These are phyloP conservation scores for Bagarius yarrelli DNA, from an alignment of 2,113 vertebrate genomes.

Conservation along the genomic window DNA sequence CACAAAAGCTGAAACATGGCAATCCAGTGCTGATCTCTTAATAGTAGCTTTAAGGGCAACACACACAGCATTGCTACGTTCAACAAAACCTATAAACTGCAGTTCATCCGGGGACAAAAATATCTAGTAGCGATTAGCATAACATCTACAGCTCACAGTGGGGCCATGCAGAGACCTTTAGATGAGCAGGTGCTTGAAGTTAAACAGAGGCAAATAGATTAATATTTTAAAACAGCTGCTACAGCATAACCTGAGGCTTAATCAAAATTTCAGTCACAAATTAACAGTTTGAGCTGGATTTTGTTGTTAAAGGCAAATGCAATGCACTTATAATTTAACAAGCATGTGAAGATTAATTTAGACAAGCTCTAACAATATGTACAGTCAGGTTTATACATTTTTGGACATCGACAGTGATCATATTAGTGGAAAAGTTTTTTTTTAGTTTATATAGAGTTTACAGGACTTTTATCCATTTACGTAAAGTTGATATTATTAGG, in stretches of 20 bases:
- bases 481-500: no score
- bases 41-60: conserved; percentile 4
- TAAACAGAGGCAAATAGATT: neutral
- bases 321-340: neutral
- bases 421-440: no score
- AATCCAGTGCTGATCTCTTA: neutral
- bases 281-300: neutral
- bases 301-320: neutral
- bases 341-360: neutral
- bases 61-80: neutral
- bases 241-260: neutral
- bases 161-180: neutral
- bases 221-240: neutral
- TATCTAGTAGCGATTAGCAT: neutral
- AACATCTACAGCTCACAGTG: neutral
- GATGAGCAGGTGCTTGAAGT: neutral
- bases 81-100: neutral
- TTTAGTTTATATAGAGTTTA: no score
- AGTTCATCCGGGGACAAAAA: neutral
- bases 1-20: neutral
- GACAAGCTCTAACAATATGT: neutral
- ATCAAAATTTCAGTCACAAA: neutral
- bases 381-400: neutral
- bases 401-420: no score
- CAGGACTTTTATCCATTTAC: no score